Conservation (phyloP, 2,113 vertebrate species). For the Hirundichthys speculiger region DNA sequence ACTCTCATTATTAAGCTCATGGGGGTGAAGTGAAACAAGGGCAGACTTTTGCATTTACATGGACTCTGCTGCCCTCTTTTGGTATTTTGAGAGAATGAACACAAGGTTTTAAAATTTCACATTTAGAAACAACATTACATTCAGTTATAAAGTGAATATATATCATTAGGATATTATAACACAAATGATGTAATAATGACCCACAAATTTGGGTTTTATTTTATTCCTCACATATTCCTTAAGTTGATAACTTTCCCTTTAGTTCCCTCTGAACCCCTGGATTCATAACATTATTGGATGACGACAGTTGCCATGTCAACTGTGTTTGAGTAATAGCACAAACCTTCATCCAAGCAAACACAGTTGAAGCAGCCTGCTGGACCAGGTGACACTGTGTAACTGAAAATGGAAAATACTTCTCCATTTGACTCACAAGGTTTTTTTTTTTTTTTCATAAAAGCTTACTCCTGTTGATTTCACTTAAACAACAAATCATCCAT, state of each 20-base stretch:
- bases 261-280: not conserved
- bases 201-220: too few species aligned
- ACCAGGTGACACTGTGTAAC: not conserved
- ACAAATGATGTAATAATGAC: not conserved
- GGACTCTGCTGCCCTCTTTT: constrained; percentile 57
- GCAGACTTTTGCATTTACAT: not conserved
- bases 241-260: not conserved
- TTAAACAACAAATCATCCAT: too few species aligned
- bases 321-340: constrained; percentile 36
- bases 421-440: not conserved
- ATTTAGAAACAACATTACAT: too few species aligned
- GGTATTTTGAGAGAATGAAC: constrained; percentile 45
- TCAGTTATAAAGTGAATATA: not conserved
- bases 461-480: not conserved
- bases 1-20: not conserved
- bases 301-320: constrained; percentile 77
- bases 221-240: not conserved
- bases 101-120: too few species aligned
- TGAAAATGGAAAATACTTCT: constrained; percentile 37
- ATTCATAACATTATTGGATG: not conserved
- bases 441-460: constrained; percentile 48
- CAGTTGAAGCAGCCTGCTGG: constrained; percentile 1
- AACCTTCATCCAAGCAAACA: constrained; percentile 16
- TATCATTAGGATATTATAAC: not conserved
- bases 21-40: not conserved